These are phyloP conservation scores for Tetropium fuscum DNA, from an alignment of 2,888 invertebrate genomes.

Conservation along the genomic window DNA sequence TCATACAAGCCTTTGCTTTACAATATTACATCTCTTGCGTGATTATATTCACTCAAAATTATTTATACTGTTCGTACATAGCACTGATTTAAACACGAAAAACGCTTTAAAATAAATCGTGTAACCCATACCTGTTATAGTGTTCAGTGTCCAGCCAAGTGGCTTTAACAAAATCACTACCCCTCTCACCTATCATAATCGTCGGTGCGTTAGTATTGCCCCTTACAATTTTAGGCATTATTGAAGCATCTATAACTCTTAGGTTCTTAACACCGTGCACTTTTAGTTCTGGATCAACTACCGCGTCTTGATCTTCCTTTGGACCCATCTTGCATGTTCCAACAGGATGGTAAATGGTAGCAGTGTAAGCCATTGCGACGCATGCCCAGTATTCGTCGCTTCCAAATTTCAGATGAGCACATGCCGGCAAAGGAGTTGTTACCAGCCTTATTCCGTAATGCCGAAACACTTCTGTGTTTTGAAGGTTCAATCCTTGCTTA, in stretches of 20 bases:
- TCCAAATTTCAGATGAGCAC: conserved; percentile 70
- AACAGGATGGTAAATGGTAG: conserved; percentile 78
- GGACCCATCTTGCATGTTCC: conserved; percentile 82
- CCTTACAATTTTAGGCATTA: conserved; percentile 73
- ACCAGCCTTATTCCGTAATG: conserved; percentile 70
- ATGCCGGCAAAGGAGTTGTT: conserved; percentile 71
- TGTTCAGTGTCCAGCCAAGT: conserved; percentile 42
- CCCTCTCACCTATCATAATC: conserved; percentile 65
- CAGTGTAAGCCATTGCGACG: conserved; percentile 73
- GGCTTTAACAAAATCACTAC: conserved; percentile 61
- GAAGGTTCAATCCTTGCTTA: conserved; percentile 71
- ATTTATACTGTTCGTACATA: too few species aligned
- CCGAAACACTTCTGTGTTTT: conserved; percentile 72
- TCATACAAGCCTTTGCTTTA: too few species aligned
- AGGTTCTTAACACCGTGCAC: conserved; percentile 74
- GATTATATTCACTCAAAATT: too few species aligned
- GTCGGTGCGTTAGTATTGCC: conserved; percentile 65
- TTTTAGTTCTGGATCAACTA: conserved; percentile 74
- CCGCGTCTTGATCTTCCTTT: conserved; percentile 70
- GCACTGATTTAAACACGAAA: too few species aligned
- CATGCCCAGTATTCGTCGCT: conserved; percentile 77
- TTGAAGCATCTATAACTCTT: conserved; percentile 76
- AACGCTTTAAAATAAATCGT: background rate
- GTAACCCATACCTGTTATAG: background rate
- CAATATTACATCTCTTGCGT: too few species aligned